A percentile compares a stretch with the other conserved stretches of the same genome.
phyloP scores from a whole-genome alignment of 2,888 invertebrate species.

The Epirrhoe tristata region DNA sequence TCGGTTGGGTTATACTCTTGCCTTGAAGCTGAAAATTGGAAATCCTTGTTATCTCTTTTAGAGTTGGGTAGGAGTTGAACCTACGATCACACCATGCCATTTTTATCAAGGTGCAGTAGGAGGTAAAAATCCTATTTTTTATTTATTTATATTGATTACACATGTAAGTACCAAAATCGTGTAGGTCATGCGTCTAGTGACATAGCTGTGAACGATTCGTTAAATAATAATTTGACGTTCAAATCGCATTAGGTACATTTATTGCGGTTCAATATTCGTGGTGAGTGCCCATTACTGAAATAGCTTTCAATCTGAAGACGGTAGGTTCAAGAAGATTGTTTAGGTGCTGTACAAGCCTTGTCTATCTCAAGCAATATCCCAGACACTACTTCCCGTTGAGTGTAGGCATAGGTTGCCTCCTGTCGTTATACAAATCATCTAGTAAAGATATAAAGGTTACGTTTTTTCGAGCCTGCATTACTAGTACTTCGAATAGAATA shows the following conservation, averaged over 20 bases:
- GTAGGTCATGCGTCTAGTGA: constrained; percentile 8
- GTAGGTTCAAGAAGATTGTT: too few relatives aligned
- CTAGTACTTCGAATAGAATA: background rate
- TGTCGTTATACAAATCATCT: too few relatives aligned
- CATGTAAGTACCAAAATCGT: background rate
- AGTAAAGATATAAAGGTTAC: too few relatives aligned
- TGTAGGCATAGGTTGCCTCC: too few relatives aligned
- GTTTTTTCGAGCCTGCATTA: too few relatives aligned
- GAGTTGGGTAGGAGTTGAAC: constrained; percentile 9
- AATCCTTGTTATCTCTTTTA: constrained; percentile 6
- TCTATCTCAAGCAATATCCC: too few relatives aligned
- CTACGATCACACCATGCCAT: constrained; percentile 15
- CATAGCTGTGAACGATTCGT: background rate
- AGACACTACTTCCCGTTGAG: too few relatives aligned
- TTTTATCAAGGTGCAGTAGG: background rate
- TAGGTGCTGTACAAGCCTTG: too few relatives aligned
- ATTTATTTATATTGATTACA: background rate
- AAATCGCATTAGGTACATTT: too few relatives aligned
- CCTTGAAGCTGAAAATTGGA: constrained; percentile 66
- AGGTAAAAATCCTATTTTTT: background rate
- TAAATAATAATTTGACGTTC: background rate
- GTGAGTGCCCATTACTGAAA: too few relatives aligned
- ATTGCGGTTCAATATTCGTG: too few relatives aligned
- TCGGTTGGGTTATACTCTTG: constrained; percentile 63
- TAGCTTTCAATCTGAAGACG: too few relatives aligned